phyloP scores from a whole-genome alignment of 1,140 invertebrate species.

The Drosophila ercepeae region DNA sequence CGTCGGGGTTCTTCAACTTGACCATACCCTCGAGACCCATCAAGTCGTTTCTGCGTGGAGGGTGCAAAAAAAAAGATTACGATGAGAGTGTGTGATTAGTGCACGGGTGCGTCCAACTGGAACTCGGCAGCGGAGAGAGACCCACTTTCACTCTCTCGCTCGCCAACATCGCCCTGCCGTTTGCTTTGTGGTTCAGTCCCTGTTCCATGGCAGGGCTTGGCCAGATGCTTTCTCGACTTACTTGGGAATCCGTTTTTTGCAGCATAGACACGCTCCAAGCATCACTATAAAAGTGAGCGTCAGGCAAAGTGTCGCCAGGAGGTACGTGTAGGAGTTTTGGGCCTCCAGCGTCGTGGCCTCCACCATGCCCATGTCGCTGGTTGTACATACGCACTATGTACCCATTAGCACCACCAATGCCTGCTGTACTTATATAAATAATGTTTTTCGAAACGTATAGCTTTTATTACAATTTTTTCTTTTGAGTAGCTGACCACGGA shows the following conservation, averaged over 20 bases:
- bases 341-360: slow-evolving; percentile 58
- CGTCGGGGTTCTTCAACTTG: slow-evolving; percentile 85
- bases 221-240: slow-evolving; percentile 54
- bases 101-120: slow-evolving; percentile 61
- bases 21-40: slow-evolving; percentile 85
- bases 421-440: slow-evolving; percentile 7
- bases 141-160: slow-evolving; percentile 49
- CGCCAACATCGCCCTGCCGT: slow-evolving; percentile 8
- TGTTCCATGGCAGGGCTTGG: not conserved
- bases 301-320: slow-evolving; percentile 63
- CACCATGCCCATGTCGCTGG: slow-evolving; percentile 61
- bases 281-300: slow-evolving; percentile 74
- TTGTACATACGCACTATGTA: slow-evolving; percentile 61
- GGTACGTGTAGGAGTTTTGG: slow-evolving; percentile 69
- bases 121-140: slow-evolving; percentile 43
- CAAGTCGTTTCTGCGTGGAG: slow-evolving; percentile 84
- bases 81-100: slow-evolving; percentile 21
- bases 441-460: slow-evolving; percentile 3
- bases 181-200: not conserved
- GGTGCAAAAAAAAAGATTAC: slow-evolving; percentile 11
- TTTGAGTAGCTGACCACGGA: slow-evolving; percentile 14
- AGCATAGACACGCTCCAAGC: slow-evolving; percentile 82
- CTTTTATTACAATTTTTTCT: slow-evolving; percentile 24
- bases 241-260: slow-evolving; percentile 79
- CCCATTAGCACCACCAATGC: slow-evolving; percentile 20